phyloP scores from a whole-genome alignment of 2,797 vertebrate genomes.

The Eremophila alpestris region DNA sequence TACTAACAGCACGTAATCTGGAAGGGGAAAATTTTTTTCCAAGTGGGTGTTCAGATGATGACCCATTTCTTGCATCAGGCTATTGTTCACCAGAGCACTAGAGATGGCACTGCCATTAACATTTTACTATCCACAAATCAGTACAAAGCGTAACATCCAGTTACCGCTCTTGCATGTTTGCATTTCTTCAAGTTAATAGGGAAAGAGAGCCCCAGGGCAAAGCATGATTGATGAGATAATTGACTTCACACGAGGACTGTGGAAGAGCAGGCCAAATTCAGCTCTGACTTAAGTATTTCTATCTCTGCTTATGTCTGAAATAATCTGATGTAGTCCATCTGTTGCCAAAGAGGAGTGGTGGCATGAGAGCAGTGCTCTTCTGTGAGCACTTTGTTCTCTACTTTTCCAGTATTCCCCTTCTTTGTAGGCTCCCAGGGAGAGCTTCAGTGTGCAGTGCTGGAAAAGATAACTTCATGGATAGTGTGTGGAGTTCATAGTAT shows the following conservation, averaged over 20 bases:
- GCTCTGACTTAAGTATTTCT: background rate
- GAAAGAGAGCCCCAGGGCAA: slow-evolving; percentile 19
- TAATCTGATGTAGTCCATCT: slow-evolving; percentile 5
- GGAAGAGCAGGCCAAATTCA: background rate
- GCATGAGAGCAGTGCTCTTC: background rate
- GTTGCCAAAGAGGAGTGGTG: background rate
- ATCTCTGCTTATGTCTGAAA: slow-evolving; percentile 4
- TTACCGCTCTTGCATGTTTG: slow-evolving; percentile 13
- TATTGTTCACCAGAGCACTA: background rate
- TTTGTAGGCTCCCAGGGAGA: background rate
- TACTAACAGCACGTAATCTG: background rate
- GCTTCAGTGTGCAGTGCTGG: background rate
- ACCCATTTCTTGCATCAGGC: background rate
- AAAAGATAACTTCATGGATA: background rate
- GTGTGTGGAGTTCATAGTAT: background rate
- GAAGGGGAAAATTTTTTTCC: background rate
- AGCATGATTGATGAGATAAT: slow-evolving; percentile 46
- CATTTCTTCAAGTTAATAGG: slow-evolving; percentile 40
- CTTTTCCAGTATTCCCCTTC: background rate
- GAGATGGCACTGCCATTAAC: background rate
- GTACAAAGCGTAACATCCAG: background rate
- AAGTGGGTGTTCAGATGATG: background rate
- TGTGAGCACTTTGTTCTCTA: background rate
- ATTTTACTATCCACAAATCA: background rate
- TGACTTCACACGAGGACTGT: slow-evolving; percentile 4